These are phyloP conservation scores for Gymnoscelis rufifasciata DNA, from an alignment of 2,888 invertebrate species.

Conservation along the genomic window DNA sequence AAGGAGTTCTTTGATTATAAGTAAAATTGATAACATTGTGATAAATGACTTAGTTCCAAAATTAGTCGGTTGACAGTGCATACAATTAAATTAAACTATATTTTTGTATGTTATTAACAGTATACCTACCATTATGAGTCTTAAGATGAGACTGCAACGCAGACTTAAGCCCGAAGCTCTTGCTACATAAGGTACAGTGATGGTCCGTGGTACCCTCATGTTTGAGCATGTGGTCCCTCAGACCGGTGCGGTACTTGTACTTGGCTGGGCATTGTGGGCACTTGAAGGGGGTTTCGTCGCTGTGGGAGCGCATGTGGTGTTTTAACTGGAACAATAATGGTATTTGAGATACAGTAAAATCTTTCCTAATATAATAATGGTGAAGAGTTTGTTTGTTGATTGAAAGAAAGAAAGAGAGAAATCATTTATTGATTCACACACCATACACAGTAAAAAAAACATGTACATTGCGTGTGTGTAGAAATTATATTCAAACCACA, in stretches of 20 bases:
- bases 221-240: conserved; percentile 10
- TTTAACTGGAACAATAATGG: conserved; percentile 15
- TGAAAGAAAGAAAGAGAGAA: no score
- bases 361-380: no score
- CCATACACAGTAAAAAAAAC: no score
- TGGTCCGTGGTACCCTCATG: conserved; percentile 2
- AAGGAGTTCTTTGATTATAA: no score
- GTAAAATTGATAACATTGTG: no score
- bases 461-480: no score
- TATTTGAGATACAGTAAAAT: no score
- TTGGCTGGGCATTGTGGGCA: conserved; percentile 11
- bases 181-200: conserved; percentile 10
- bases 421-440: no score
- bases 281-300: conserved; percentile 11
- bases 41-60: no score
- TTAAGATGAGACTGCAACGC: conserved; percentile 9
- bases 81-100: not conserved
- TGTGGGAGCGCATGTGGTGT: conserved; percentile 15
- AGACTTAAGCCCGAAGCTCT: conserved; percentile 8
- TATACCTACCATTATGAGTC: conserved; percentile 5
- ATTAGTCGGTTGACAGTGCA: no score
- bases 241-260: conserved; percentile 16
- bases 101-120: not conserved
- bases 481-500: no score
- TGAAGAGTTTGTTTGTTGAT: no score